A percentile compares a stretch with the other conserved stretches of the same genome.
Conservation (phyloP, 1,140 invertebrate genomes). For the Nasonia vitripennis region DNA sequence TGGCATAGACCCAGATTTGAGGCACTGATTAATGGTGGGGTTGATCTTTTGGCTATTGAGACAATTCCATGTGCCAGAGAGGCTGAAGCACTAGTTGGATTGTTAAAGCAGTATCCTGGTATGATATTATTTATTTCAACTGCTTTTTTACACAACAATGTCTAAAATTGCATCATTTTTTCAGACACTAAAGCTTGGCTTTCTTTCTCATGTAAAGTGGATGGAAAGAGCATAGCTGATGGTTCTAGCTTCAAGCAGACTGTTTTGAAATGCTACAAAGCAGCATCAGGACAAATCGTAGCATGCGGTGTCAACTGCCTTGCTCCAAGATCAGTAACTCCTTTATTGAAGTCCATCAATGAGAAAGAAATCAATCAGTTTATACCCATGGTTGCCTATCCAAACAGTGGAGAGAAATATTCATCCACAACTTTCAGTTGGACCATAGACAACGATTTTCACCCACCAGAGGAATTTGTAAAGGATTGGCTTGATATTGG, state of each 20-base stretch:
- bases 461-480: constrained; percentile 78
- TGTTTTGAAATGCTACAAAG: constrained; percentile 79
- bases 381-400: constrained; percentile 82
- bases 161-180: neutral
- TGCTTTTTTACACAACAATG: neutral
- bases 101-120: constrained; percentile 83
- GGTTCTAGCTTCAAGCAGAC: constrained; percentile 84
- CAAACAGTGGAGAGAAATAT: constrained; percentile 84
- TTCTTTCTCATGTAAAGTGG: constrained; percentile 85
- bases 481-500: constrained; percentile 83
- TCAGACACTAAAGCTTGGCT: constrained; percentile 84
- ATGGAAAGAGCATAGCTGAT: constrained; percentile 81
- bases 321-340: constrained; percentile 77
- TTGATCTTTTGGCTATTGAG: constrained; percentile 91
- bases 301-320: constrained; percentile 94
- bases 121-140: neutral
- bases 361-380: constrained; percentile 55
- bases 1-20: constrained; percentile 90
- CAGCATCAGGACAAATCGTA: constrained; percentile 80
- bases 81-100: constrained; percentile 85
- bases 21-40: constrained; percentile 84
- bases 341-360: constrained; percentile 77
- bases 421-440: constrained; percentile 74
- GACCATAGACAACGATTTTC: constrained; percentile 75
- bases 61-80: constrained; percentile 91